phyloP scores from a whole-genome alignment of 2,888 invertebrate species.

The Aphodius granarius region DNA sequence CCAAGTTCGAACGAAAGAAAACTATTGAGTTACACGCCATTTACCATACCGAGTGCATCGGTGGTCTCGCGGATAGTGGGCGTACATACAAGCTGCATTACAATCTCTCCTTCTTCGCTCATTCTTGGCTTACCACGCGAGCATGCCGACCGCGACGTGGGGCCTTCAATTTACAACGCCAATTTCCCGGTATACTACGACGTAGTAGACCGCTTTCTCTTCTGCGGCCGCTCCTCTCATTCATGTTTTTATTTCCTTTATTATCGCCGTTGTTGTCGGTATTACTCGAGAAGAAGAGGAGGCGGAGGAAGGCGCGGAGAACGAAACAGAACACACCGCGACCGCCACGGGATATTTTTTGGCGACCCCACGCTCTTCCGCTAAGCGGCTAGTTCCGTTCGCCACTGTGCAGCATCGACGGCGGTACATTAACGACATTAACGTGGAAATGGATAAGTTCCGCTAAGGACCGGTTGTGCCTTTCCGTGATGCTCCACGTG shows the following conservation, averaged over 20 bases:
- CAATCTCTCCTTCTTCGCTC: not conserved
- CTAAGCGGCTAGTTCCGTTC: not conserved
- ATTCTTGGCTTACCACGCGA: not conserved
- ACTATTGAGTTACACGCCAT: too few relatives aligned
- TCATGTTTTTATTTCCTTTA: conserved; percentile 14
- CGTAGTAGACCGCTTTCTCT: conserved; percentile 15
- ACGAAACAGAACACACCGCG: not conserved
- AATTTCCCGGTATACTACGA: not conserved
- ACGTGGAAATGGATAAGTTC: not conserved
- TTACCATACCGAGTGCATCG: too few relatives aligned
- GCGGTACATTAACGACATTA: too few relatives aligned
- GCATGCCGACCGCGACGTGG: too few relatives aligned
- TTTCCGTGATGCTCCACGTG: not conserved
- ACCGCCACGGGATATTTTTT: not conserved
- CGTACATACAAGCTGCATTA: not conserved
- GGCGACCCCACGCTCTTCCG: not conserved
- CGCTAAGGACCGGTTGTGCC: not conserved
- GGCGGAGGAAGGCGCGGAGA: not conserved
- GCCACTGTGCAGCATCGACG: not conserved
- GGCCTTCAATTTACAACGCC: not conserved
- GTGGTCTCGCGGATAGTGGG: not conserved
- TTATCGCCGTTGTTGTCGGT: not conserved
- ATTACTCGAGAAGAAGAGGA: not conserved
- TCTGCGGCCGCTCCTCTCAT: conserved; percentile 9
- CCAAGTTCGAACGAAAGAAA: too few relatives aligned